phyloP scores from a whole-genome alignment of 2,888 invertebrate genomes.

The Eristalinus aeneus region DNA sequence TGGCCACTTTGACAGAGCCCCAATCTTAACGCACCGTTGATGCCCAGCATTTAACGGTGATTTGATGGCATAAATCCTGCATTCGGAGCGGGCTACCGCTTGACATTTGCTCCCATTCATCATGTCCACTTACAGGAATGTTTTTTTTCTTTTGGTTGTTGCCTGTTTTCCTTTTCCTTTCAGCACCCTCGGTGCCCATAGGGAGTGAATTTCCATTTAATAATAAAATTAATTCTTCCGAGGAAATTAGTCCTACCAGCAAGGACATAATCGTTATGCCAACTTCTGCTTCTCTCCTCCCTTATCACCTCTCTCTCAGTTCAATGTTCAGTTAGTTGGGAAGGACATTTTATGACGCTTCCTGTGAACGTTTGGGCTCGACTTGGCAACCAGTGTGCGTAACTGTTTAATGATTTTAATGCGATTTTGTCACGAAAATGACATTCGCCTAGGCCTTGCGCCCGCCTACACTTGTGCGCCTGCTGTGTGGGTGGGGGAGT shows the following conservation, averaged over 20 bases:
- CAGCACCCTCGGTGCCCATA: too few relatives aligned
- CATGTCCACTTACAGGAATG: background rate
- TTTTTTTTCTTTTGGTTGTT: background rate
- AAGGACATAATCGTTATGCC: conserved; percentile 28
- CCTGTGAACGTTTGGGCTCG: conserved; percentile 21
- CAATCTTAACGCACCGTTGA: conserved; percentile 9
- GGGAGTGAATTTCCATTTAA: conserved; percentile 18
- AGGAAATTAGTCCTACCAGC: conserved; percentile 4
- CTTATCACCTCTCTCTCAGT: background rate
- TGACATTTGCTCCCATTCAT: conserved; percentile 6
- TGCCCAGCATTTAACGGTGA: background rate
- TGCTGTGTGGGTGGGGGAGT: background rate
- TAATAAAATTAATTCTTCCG: conserved; percentile 26
- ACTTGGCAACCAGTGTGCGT: conserved; percentile 59
- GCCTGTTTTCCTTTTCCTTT: background rate
- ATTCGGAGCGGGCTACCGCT: background rate
- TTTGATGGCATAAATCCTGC: conserved; percentile 16
- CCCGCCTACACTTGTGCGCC: background rate
- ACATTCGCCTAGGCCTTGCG: background rate
- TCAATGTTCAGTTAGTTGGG: background rate
- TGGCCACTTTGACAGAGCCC: background rate
- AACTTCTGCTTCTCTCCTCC: conserved; percentile 8
- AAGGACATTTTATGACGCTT: conserved; percentile 46
- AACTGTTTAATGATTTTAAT: conserved; percentile 67
- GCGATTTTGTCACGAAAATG: conserved; percentile 57